Evolutionary conservation across 2,888 invertebrate genomes (phyloP).

Genomic region (Ischnus inquisitorius): DNA sequence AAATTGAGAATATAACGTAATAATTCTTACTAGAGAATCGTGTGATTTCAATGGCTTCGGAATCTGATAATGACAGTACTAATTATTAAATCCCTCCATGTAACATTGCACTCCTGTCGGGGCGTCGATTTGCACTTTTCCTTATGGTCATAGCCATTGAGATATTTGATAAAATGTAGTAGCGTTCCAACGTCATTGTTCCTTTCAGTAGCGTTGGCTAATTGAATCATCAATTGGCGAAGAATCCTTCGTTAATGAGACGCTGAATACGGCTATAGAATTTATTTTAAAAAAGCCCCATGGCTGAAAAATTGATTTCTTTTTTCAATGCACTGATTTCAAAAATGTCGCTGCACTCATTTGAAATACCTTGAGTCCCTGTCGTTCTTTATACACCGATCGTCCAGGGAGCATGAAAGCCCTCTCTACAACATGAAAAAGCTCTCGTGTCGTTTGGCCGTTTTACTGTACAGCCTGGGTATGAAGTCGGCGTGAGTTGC

Average conservation of each 20-base stretch:
- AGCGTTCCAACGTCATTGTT: neutral
- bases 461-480: neutral
- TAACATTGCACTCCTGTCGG: neutral
- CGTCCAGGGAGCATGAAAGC: neutral
- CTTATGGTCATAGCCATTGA: neutral
- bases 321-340: neutral
- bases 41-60: neutral
- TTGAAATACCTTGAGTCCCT: neutral
- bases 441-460: neutral
- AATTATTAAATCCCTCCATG: conserved; percentile 17
- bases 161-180: neutral
- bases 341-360: neutral
- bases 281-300: no score
- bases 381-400: neutral
- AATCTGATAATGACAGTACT: neutral
- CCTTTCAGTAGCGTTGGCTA: no score
- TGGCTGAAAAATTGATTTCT: no score
- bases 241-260: no score
- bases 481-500: conserved; percentile 27
- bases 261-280: no score
- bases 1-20: neutral
- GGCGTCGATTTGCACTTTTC: neutral
- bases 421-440: conserved; percentile 7
- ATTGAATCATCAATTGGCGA: no score
- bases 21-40: neutral